These are phyloP conservation scores for Catamblyrhynchus diadema DNA, from an alignment of 2,797 vertebrate species.

Conservation along the genomic window DNA sequence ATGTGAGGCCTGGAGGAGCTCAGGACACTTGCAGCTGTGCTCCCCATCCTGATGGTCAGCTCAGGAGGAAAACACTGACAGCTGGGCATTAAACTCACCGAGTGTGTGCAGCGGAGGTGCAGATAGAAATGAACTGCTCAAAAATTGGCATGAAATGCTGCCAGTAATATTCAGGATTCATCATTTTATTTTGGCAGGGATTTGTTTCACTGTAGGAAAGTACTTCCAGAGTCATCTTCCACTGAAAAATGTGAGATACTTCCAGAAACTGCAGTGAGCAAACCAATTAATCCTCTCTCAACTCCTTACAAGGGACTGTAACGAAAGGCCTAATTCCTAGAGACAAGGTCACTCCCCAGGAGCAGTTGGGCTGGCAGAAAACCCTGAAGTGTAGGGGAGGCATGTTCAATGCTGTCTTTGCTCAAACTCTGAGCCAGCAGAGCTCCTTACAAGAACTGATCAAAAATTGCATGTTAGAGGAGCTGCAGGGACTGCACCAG, in stretches of 20 bases:
- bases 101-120: neutral
- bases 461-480: neutral
- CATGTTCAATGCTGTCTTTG: conserved; percentile 1
- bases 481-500: neutral
- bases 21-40: neutral
- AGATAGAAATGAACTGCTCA: neutral
- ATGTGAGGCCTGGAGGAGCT: neutral
- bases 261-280: conserved; percentile 63
- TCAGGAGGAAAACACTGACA: conserved; percentile 13
- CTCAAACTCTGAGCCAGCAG: conserved; percentile 21
- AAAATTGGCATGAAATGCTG: conserved; percentile 48
- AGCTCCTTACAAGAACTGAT: neutral
- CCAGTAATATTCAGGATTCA: conserved; percentile 63
- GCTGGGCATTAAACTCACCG: neutral
- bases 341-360: conserved; percentile 64
- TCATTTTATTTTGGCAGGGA: conserved; percentile 67
- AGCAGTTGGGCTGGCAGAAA: conserved; percentile 56
- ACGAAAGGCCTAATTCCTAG: conserved; percentile 57
- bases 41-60: neutral
- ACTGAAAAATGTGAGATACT: conserved; percentile 60
- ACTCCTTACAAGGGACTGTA: conserved; percentile 59
- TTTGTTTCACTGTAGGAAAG: conserved; percentile 64
- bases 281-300: conserved; percentile 66
- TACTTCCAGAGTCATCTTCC: conserved; percentile 63
- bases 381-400: conserved; percentile 17